A percentile compares a stretch with the other conserved stretches of the same genome.
Conservation (phyloP, 2,888 invertebrate species). For the Rotaria sp. region DNA sequence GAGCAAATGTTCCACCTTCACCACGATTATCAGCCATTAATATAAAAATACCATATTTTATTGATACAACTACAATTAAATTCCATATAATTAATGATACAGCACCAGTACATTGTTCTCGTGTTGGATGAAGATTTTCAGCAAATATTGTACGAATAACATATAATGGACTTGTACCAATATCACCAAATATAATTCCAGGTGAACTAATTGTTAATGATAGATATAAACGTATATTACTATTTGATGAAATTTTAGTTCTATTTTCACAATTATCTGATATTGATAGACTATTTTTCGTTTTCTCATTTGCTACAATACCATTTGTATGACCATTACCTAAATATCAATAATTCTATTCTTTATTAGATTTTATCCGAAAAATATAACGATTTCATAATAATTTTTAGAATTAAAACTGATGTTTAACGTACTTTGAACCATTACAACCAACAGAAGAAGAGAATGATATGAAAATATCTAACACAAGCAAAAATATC, state of each 20-base stretch:
- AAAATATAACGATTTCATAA: too few species aligned
- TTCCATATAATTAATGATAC: constrained; percentile 17
- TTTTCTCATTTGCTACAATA: not conserved
- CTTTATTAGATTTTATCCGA: too few species aligned
- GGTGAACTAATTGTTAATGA: not conserved
- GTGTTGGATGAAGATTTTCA: not conserved
- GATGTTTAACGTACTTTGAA: not conserved
- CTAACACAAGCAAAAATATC: not conserved
- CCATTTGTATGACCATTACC: not conserved
- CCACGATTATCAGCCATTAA: constrained; percentile 27
- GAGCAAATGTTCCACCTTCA: constrained; percentile 29
- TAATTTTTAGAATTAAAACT: not conserved
- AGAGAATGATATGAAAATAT: not conserved
- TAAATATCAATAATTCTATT: too few species aligned
- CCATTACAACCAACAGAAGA: not conserved
- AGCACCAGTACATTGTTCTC: not conserved
- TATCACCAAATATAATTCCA: constrained; percentile 3
- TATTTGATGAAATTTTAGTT: not conserved
- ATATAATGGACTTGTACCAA: constrained; percentile 23
- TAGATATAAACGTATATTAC: not conserved
- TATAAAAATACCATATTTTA: not conserved
- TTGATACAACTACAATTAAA: not conserved
- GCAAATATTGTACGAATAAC: constrained; percentile 17
- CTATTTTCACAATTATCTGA: not conserved
- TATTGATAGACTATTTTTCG: not conserved